These are phyloP conservation scores for Lamprologus sp. DNA, from an alignment of 2,113 vertebrate genomes.

Conservation along the genomic window DNA sequence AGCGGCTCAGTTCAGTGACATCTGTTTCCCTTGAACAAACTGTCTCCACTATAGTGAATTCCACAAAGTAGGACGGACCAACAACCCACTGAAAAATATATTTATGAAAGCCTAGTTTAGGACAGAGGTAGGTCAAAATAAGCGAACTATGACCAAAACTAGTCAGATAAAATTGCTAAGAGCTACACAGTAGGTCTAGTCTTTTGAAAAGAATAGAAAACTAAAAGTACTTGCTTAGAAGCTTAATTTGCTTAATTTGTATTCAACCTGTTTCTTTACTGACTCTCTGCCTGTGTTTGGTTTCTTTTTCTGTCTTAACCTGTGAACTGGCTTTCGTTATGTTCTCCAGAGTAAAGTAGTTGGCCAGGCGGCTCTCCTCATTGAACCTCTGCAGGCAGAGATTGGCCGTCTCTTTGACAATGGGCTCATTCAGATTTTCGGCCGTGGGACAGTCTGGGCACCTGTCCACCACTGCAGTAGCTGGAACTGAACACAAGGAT, in stretches of 20 bases:
- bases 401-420: slow-evolving; percentile 36
- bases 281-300: neutral
- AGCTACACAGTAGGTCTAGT: neutral
- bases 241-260: neutral
- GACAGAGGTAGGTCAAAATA: neutral
- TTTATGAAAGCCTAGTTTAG: neutral
- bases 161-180: neutral
- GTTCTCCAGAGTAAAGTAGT: slow-evolving; percentile 44
- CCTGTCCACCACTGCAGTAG: neutral
- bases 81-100: slow-evolving; percentile 27
- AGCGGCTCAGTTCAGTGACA: neutral
- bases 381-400: slow-evolving; percentile 55
- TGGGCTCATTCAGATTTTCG: slow-evolving; percentile 9
- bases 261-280: neutral
- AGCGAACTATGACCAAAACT: neutral
- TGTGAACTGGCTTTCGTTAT: slow-evolving; percentile 48
- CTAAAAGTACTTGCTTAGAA: neutral
- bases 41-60: slow-evolving; percentile 58
- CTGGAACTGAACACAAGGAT: slow-evolving; percentile 22
- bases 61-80: slow-evolving; percentile 43
- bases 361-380: slow-evolving; percentile 24
- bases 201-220: neutral
- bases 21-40: slow-evolving; percentile 28
- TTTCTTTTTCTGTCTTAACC: neutral
- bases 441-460: slow-evolving; percentile 51